Base-by-base conservation (phyloP, 2,888 invertebrate species). In the Volucella zonaria region DNA sequence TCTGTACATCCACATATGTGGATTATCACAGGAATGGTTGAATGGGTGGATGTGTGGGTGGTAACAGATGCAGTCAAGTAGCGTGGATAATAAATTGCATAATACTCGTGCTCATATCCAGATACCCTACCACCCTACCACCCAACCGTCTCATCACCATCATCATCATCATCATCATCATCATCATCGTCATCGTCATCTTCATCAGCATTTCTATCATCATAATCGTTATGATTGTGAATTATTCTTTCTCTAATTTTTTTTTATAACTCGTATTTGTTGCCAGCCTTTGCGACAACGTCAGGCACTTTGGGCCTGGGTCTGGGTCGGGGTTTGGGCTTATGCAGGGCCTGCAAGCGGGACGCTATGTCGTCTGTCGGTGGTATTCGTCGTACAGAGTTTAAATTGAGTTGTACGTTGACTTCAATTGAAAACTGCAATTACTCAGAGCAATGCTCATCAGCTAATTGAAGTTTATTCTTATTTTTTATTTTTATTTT, bases 21-120 rank as follows among this genome's bases (percentile, higher is more conserved):
- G 4, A 2, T 31, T 23, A 23, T 23, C 23, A 23, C 4, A 23
- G 3, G 1, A 31, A 31, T 31, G 6, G 31, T 3, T 31, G 31
- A 23, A 23, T 23, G 54, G 54, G 54, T 67, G 31, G 31, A 6
- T 31, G 54, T 40, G 54, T 67, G 31, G 31, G 31, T 31, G 31
- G 31, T 31, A 31, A 31, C 31, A 31, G 31, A 31, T 31, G 62
- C 74, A 74, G 74, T 74, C 79, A 83, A 83, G 79, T 75, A 75
- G 79, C 66, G 79, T 75, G 79, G 68, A 79, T 83, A 79, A 83
- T 75, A 79, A 83, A 83, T 79, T 83, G 79, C 83, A 83, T 83
- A 83, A 79, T 83, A 31, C 31, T 31, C 31, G 31, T 31, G 6
- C 31, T 31, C 31, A 31, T 31, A 31, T 31, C 31, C 31, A 31